phyloP scores from a whole-genome alignment of 1,140 invertebrate genomes.

The Dendroctonus ponderosae region DNA sequence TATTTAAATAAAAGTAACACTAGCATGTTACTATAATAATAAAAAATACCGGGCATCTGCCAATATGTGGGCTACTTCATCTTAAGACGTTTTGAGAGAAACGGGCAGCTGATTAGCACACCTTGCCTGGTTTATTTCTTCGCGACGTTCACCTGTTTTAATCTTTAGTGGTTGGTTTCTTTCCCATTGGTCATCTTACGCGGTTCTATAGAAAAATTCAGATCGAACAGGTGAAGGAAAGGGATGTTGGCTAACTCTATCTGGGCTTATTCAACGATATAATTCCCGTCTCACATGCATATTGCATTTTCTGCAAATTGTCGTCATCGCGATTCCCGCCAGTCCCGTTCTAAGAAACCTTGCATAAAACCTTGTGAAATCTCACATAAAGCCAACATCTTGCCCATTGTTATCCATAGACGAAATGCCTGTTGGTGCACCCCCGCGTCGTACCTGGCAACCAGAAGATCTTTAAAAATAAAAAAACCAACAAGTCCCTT shows the following conservation, averaged over 20 bases:
- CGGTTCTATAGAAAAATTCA: conserved; percentile 10
- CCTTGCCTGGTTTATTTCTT: conserved; percentile 8
- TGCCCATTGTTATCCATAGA: conserved; percentile 1
- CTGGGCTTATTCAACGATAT: too few species aligned
- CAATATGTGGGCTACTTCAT: conserved; percentile 14
- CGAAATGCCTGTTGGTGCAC: background rate
- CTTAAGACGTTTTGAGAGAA: conserved; percentile 19
- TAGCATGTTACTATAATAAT: background rate
- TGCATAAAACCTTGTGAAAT: background rate
- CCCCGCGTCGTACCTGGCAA: conserved; percentile 8
- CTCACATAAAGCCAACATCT: conserved; percentile 6
- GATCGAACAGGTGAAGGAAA: conserved; percentile 14
- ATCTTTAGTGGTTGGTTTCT: background rate
- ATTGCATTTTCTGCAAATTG: too few species aligned
- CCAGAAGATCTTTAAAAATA: conserved; percentile 10
- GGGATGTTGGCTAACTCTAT: conserved; percentile 2
- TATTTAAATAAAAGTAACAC: background rate
- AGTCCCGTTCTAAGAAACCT: too few species aligned
- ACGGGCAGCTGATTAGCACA: conserved; percentile 13
- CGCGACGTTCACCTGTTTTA: conserved; percentile 17
- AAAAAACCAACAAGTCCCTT: conserved; percentile 13
- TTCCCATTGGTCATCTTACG: background rate
- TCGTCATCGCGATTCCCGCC: too few species aligned
- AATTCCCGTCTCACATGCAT: too few species aligned
- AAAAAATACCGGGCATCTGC: conserved; percentile 8